These are phyloP conservation scores for Nesometra sesokonis DNA, from an alignment of 35 echinoderm and acorn worm genomes.

Conservation along the genomic window DNA sequence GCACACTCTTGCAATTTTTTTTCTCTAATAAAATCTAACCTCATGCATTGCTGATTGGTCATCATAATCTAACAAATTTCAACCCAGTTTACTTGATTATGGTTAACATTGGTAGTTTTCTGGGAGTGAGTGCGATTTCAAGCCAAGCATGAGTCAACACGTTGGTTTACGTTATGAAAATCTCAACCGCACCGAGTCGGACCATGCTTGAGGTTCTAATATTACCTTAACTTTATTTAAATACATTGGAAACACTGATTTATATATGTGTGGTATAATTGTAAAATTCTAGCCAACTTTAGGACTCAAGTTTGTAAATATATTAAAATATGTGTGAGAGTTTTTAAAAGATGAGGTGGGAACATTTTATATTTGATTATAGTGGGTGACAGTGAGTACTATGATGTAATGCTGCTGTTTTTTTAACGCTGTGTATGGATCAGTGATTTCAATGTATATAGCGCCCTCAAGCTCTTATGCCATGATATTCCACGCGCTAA, in stretches of 20 bases:
- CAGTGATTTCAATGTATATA: background rate
- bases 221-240: background rate
- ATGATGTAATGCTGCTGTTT: background rate
- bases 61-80: too few species aligned
- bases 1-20: too few species aligned
- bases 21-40: too few species aligned
- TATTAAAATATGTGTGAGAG: background rate
- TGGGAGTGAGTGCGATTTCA: too few species aligned
- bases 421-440: background rate
- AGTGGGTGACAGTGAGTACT: background rate
- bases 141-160: too few species aligned
- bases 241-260: background rate
- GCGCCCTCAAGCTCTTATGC: background rate
- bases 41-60: too few species aligned
- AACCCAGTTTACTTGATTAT: too few species aligned
- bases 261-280: background rate
- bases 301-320: background rate
- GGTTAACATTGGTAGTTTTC: too few species aligned
- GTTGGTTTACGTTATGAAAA: too few species aligned
- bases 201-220: too few species aligned
- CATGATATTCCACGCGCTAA: background rate
- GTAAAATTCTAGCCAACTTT: background rate
- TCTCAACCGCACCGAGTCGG: too few species aligned
- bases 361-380: background rate
- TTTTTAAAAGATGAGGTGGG: too few species aligned